Conservation (phyloP, 2,888 invertebrate species). For the Dasysyrphus albostriatus region DNA sequence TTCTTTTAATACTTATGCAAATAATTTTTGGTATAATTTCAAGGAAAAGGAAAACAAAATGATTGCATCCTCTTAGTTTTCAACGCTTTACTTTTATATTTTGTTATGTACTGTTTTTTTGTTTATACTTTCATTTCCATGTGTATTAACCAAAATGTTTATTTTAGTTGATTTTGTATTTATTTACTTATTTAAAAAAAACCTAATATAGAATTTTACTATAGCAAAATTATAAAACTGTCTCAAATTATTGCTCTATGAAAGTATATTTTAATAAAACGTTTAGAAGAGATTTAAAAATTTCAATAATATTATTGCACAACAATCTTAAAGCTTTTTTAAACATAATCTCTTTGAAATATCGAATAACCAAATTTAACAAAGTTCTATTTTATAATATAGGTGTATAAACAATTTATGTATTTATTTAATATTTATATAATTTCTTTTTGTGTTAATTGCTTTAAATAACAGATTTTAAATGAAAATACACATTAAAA, state of each 20-base stretch:
- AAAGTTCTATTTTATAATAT: background rate
- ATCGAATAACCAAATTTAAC: slow-evolving; percentile 25
- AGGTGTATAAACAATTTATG: background rate
- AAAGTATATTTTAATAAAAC: background rate
- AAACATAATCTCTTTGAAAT: background rate
- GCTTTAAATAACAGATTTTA: slow-evolving; percentile 24
- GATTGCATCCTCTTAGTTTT: background rate
- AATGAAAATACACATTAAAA: slow-evolving; percentile 44
- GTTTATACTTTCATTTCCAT: slow-evolving; percentile 57
- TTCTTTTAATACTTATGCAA: slow-evolving; percentile 65
- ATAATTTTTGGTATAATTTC: slow-evolving; percentile 53
- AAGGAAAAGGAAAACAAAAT: slow-evolving; percentile 13
- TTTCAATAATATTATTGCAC: slow-evolving; percentile 35
- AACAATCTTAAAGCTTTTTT: slow-evolving; percentile 36
- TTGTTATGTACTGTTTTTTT: slow-evolving; percentile 42
- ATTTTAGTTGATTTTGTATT: slow-evolving; percentile 45
- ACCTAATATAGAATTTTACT: slow-evolving; percentile 40
- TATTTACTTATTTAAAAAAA: slow-evolving; percentile 34
- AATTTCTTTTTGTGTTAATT: slow-evolving; percentile 17
- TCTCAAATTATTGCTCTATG: slow-evolving; percentile 16
- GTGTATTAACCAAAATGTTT: slow-evolving; percentile 27
- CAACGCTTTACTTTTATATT: slow-evolving; percentile 15
- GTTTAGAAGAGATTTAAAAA: slow-evolving; percentile 4
- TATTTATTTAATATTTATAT: slow-evolving; percentile 19
- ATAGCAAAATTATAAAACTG: slow-evolving; percentile 44